A percentile compares a stretch with the other conserved stretches of the same genome.
Evolutionary conservation across 2,113 vertebrate genomes (phyloP).

Genomic region (Neopipo cinnamomea): DNA sequence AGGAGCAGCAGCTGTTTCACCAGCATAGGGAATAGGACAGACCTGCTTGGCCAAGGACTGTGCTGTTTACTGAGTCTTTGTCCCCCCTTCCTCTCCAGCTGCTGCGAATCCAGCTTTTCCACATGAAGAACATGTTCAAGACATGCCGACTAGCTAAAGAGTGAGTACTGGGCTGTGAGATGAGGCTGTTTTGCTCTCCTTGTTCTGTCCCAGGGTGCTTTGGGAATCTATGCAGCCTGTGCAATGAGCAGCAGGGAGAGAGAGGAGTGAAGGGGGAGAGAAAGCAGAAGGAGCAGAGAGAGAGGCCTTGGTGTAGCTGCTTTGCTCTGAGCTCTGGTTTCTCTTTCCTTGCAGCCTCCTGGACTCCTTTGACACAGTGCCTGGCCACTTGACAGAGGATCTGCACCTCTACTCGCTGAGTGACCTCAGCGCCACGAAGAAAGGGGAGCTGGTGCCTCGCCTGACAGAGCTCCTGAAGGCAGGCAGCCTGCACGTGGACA

Average conservation of each 20-base stretch:
- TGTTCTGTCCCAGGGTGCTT: accelerated
- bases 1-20: neutral
- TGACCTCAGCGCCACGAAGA: slow-evolving; percentile 85
- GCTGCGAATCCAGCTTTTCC: slow-evolving; percentile 88
- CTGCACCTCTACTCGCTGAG: slow-evolving; percentile 91
- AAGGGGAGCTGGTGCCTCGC: slow-evolving; percentile 83
- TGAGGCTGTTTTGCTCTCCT: neutral
- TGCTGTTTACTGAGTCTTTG: neutral
- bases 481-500: slow-evolving; percentile 83
- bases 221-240: neutral
- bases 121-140: slow-evolving; percentile 98
- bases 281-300: neutral
- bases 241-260: neutral
- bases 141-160: slow-evolving; percentile 91
- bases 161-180: slow-evolving; percentile 72
- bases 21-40: neutral
- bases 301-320: neutral
- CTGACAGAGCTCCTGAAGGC: slow-evolving; percentile 85
- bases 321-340: slow-evolving; percentile 1
- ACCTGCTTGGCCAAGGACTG: neutral
- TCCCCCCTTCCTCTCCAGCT: slow-evolving; percentile 73
- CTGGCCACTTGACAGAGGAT: slow-evolving; percentile 93
- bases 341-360: slow-evolving; percentile 76
- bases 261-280: neutral
- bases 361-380: slow-evolving; percentile 86